Evolutionary conservation across 2,113 vertebrate species (phyloP), one percentile per base, ranked within the genome.

Genomic region (Barnardius zonarius): DNA sequence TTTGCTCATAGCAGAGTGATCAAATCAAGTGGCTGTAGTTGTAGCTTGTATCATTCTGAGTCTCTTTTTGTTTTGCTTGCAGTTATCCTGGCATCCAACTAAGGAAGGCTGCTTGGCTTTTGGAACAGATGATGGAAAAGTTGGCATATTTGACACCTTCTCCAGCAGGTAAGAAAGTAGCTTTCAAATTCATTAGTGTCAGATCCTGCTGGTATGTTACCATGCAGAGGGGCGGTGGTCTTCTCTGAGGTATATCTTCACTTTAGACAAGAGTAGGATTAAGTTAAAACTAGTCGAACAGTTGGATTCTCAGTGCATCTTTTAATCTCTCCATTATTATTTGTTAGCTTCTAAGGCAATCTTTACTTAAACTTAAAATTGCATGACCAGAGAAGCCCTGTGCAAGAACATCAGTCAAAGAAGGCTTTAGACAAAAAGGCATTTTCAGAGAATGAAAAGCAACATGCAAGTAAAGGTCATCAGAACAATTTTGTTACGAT

Each of bases 71-170:
- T 91, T 75, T 64, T 96, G 37, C 12, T 89, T 95, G 22, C 94
- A 99, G 99, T 96, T 99, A 55, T 98, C 98, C 9, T 99, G 99
- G 99, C 99, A 99, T 91, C 98, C 98, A 17, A 73, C 95, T 25
- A 99, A 98, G 96, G 99, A 99, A 95, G 98, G 98, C 39, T 98
- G 97, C 33, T 96, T 99, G 95, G 98, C 99, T 14, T 99, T 99
- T 91, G 99, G 99, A 80, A 99, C 99, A 5, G 99, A 99, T 27
- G 99, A 99, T 18, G 99, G 99, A 14, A 99, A 99, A 98, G 99
- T 99, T 63, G 99, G 99, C 9, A 96, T 99, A 97, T 99, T 99
- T 79, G 99, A 99, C 17, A 98, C 98, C 62, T 98, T 98, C 82
- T 99, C 99, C 35, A 98, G 96, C 98, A 99, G 98, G 99, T 99